Percentiles rank a stretch among this genome's conserved stretches.
Conservation (phyloP, 2,888 invertebrate species). For the Clepsis dumicolana region DNA sequence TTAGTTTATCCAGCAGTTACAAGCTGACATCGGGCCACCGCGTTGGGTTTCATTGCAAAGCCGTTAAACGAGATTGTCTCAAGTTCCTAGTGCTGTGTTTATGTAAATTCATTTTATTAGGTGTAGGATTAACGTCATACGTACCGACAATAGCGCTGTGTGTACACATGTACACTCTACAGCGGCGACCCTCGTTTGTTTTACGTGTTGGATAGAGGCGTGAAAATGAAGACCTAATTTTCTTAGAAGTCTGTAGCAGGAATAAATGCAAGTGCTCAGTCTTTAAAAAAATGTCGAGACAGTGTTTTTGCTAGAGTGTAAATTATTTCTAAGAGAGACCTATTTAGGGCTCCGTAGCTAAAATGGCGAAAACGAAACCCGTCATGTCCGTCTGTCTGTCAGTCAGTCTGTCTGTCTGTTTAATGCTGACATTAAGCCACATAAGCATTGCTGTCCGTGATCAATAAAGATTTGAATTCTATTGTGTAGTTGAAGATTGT, state of each 20-base stretch:
- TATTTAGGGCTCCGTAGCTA: no score
- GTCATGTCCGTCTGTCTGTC: no score
- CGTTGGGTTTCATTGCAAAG: slow-evolving; percentile 66
- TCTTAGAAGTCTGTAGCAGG: no score
- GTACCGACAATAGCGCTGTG: slow-evolving; percentile 45
- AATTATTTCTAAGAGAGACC: no score
- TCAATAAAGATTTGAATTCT: not conserved
- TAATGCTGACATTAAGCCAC: not conserved
- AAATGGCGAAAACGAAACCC: no score
- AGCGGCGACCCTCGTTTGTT: not conserved
- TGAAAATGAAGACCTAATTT: no score
- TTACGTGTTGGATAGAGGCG: no score
- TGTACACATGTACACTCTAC: no score
- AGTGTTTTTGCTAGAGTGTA: no score
- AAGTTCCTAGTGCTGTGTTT: slow-evolving; percentile 53
- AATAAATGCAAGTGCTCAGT: no score
- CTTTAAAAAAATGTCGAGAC: no score
- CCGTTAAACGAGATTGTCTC: slow-evolving; percentile 62
- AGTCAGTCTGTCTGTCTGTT: no score
- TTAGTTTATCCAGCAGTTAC: slow-evolving; percentile 60
- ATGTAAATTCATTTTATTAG: slow-evolving; percentile 71
- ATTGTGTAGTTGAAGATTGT: not conserved
- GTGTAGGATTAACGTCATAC: slow-evolving; percentile 55
- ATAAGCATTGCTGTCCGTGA: not conserved
- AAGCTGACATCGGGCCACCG: slow-evolving; percentile 56